Conservation (phyloP, 92 coral and sea anemone genomes). For the Phymanthus crucifer region DNA sequence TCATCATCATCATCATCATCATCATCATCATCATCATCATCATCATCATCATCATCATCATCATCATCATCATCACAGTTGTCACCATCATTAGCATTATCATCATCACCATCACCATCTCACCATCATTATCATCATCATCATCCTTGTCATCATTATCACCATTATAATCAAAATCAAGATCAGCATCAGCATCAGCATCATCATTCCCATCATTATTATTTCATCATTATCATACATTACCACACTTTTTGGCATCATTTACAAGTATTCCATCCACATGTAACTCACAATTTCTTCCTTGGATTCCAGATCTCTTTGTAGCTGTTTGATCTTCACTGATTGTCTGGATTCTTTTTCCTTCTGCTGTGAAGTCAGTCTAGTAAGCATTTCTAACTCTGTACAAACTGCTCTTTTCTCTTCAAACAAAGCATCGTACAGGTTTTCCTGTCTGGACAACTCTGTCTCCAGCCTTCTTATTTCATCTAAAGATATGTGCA, state of each 20-base stretch:
- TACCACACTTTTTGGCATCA: not conserved
- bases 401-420: slow-evolving; percentile 63
- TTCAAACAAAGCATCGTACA: slow-evolving; percentile 53
- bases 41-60: too few species aligned
- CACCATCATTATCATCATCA: too few species aligned
- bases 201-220: too few species aligned
- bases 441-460: slow-evolving; percentile 65
- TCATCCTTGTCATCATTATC: too few species aligned
- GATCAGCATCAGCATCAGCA: too few species aligned
- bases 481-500: slow-evolving; percentile 64
- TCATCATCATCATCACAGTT: too few species aligned
- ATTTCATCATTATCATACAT: not conserved
- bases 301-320: slow-evolving; percentile 80
- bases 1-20: too few species aligned
- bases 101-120: too few species aligned
- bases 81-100: too few species aligned
- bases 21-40: too few species aligned
- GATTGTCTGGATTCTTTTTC: slow-evolving; percentile 57
- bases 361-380: slow-evolving; percentile 65
- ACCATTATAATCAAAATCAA: too few species aligned
- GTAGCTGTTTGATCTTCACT: slow-evolving; percentile 72
- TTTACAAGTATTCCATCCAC: too few species aligned
- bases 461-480: slow-evolving; percentile 80
- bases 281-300: slow-evolving; percentile 71
- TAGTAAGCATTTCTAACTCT: slow-evolving; percentile 62